These are phyloP conservation scores for Burhinus bistriatus DNA, from an alignment of 2,113 vertebrate species.

Conservation along the genomic window DNA sequence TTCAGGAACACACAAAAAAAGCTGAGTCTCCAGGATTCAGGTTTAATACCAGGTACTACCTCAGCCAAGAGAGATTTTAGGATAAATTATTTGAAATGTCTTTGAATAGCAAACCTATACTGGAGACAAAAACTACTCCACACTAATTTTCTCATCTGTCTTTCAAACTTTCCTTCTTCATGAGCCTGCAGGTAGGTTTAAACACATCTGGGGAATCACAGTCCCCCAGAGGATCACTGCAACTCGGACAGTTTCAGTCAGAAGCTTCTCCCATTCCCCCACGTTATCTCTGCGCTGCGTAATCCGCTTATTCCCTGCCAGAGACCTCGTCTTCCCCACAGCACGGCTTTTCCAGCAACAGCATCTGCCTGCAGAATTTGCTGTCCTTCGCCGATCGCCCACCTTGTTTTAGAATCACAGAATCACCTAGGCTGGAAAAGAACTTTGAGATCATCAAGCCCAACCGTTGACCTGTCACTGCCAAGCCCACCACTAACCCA, in stretches of 20 bases:
- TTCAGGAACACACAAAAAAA: not conserved
- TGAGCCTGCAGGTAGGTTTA: not conserved
- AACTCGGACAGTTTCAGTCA: not conserved
- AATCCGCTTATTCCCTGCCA: not conserved
- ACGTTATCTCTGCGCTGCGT: rapidly evolving
- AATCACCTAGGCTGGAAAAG: not conserved
- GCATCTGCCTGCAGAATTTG: not conserved
- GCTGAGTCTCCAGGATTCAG: not conserved
- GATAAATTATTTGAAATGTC: not conserved
- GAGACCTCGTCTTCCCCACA: too few relatives aligned
- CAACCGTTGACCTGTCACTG: too few relatives aligned
- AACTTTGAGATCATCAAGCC: not conserved
- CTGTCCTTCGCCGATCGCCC: rapidly evolving
- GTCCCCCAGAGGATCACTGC: not conserved
- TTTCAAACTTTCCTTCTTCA: not conserved
- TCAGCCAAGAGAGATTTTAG: not conserved
- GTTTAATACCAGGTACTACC: not conserved
- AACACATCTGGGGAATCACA: not conserved
- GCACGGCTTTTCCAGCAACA: not conserved
- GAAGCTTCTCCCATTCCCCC: not conserved
- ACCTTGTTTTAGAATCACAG: not conserved
- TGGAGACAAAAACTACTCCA: not conserved
- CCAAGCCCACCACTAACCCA: not conserved
- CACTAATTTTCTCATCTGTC: not conserved
- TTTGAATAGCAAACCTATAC: not conserved